Evolutionary conservation across 1,140 invertebrate genomes (phyloP).

Genomic region (Daktulosphaira vitifoliae): DNA sequence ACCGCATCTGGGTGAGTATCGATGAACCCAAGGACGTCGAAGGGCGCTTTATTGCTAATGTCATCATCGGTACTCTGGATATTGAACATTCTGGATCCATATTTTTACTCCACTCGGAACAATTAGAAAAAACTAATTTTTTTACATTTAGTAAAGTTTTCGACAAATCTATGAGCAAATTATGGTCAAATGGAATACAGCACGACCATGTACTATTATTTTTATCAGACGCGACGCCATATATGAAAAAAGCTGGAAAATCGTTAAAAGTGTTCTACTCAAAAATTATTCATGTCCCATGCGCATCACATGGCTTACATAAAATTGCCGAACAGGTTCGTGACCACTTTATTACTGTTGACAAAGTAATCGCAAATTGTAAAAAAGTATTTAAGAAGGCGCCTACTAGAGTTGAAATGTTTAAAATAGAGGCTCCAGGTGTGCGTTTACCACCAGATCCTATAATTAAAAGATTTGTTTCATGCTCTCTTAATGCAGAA

Average conservation of each 20-base stretch:
- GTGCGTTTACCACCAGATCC: conserved; percentile 43
- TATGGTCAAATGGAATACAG: no score
- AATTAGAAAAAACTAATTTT: not conserved
- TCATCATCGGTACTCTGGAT: not conserved
- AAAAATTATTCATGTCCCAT: no score
- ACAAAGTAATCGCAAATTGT: conserved; percentile 37
- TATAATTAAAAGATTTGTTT: conserved; percentile 43
- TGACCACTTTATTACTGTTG: conserved; percentile 39
- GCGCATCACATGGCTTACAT: conserved; percentile 42
- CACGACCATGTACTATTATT: not conserved
- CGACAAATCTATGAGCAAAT: not conserved
- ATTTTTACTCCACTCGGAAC: not conserved
- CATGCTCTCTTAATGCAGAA: no score
- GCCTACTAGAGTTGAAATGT: conserved; percentile 39
- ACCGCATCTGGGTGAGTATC: not conserved
- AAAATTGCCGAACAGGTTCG: conserved; percentile 42
- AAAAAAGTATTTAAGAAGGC: conserved; percentile 42
- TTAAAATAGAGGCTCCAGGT: conserved; percentile 40
- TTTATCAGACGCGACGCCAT: conserved; percentile 37
- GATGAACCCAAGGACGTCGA: not conserved
- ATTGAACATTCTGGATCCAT: not conserved
- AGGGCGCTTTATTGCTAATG: not conserved
- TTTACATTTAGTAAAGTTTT: not conserved
- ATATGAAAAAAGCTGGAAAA: conserved; percentile 40
- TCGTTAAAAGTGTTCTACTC: conserved; percentile 38